Base-by-base conservation (phyloP, 2,113 vertebrate genomes). In the Rhadina sibilatrix region DNA sequence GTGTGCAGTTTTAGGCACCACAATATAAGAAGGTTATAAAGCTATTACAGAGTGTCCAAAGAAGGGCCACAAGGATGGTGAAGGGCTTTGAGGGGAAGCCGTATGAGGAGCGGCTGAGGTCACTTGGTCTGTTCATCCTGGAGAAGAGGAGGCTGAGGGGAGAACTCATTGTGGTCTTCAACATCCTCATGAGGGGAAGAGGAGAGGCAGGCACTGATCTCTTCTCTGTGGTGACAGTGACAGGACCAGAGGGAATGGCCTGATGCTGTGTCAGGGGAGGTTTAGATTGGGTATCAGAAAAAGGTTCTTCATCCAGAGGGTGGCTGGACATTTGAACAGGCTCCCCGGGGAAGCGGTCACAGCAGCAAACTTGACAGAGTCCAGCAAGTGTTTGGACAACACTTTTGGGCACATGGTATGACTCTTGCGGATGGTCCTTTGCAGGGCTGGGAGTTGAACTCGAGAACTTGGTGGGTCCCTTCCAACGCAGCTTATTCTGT, bases 141-240 rank as follows among this genome's bases (percentile, higher is more conserved):
- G 35, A 40, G 4, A 35, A 28, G 42, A 4, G 33, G 38, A 27
- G 4, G 2, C 33, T 63, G 31, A 76, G 25, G 35, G 35, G 31
- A 57, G 2, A 31, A 16, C 6, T 49, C 35, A 50, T 1, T 0
- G 1, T 4, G 13, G 24, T 57, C 38, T 31, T 5, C 42, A 57
- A 24, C 10, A 14, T 66, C 52, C 35, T 57, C 1, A 3, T 42
- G 37, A 44, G 30, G 8, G 6, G 1, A 66, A 35, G 35, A 18
- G 52, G 21, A 50, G 6, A 11, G 25, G 16, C 11, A 42, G 70
- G 17, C 16, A 49, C 42, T 66, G 50, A 57, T 75, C 46, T 10
- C 38, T 28, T 13, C 23, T 40, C 60, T 49, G 16, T 25, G 42
- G 35, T 25, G 24, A 6, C 2, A 35, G 42, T 6, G 16, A 57